These are phyloP conservation scores for Stigmatopora argus DNA, from an alignment of 2,113 vertebrate species.

Conservation along the genomic window DNA sequence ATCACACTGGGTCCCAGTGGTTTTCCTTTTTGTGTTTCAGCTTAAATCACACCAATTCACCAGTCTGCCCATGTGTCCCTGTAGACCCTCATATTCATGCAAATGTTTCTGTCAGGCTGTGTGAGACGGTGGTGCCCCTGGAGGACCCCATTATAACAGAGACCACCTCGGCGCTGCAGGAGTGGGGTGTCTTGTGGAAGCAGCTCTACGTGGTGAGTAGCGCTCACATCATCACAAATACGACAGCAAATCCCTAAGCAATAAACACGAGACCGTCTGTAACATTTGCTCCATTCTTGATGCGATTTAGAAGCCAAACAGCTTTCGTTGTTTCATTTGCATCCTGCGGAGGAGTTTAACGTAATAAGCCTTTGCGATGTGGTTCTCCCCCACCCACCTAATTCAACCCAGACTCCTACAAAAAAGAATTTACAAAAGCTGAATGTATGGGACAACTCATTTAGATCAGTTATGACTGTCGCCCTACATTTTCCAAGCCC, in stretches of 20 bases:
- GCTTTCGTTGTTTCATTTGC: conserved; percentile 25
- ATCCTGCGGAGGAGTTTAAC: conserved; percentile 16
- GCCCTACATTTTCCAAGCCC: conserved; percentile 33
- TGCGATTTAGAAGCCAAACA: conserved; percentile 11
- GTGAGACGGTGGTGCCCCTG: conserved; percentile 91
- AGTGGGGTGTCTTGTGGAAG: conserved; percentile 95
- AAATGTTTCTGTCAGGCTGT: conserved; percentile 71
- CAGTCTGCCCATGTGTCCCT: conserved; percentile 2
- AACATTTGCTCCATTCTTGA: conserved; percentile 10
- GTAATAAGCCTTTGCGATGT: not conserved
- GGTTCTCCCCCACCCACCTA: conserved; percentile 6
- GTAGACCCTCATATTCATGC: conserved; percentile 4
- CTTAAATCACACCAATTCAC: not conserved
- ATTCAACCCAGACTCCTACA: conserved; percentile 15
- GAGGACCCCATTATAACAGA: conserved; percentile 96
- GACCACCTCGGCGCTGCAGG: conserved; percentile 91
- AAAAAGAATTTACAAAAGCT: conserved; percentile 16
- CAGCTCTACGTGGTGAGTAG: conserved; percentile 91
- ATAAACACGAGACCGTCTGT: conserved; percentile 18
- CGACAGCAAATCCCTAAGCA: conserved; percentile 24
- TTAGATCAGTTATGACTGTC: conserved; percentile 41
- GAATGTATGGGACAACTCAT: conserved; percentile 35
- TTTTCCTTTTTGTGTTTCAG: not conserved
- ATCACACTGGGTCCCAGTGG: not conserved
- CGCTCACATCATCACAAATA: conserved; percentile 12